Evolutionary conservation across 2,797 vertebrate species (phyloP), one percentile per base, ranked within the genome.

Genomic region (Harpagifer antarcticus): DNA sequence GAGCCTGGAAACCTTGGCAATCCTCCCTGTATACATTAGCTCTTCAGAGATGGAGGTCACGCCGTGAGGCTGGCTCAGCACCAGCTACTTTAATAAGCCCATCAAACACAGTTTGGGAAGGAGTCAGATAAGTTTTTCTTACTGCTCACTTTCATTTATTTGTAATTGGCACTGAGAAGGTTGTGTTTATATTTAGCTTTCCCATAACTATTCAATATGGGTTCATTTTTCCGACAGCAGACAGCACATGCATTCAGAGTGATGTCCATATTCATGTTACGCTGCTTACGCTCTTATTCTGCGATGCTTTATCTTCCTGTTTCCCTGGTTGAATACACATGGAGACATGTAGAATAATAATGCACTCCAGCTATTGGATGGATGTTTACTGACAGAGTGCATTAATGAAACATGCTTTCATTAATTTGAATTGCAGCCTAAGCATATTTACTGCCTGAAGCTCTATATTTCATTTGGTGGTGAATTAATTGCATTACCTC

Each of bases 321-420:
- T 78, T n/a, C 50, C 58, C 50, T 42, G 50, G 61, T 31, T 81
- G 71, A 72, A 55, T 53, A 47, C 43, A 44, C 63, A 15, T 5
- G 2, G 27, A 33, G 31, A 20, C 48, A 5, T 17, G 20, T 61
- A 55, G 73, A 83, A 80, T 72, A 64, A 78, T 75, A 83, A 82
- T 66, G 57, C 43, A 9, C 60, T 2, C 33, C 58, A 42, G 60
- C 49, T 75, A 33, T 72, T 67, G 67, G 62, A 70, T 67, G 66
- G 72, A 84, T 88, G 83, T 90, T 87, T 82, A 84, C 85, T 81
- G 83, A 81, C 87, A 81, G 73, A 71, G 45, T 44, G 57, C 84
- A 85, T 91, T 90, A 88, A 89, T 84, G 74, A 65, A 84, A 87
- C 87, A 81, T 81, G 81, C 82, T 86, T 85, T 86, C 79, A 86